Conservation (phyloP, 2,888 invertebrate species). For the Ophion ellenae region DNA sequence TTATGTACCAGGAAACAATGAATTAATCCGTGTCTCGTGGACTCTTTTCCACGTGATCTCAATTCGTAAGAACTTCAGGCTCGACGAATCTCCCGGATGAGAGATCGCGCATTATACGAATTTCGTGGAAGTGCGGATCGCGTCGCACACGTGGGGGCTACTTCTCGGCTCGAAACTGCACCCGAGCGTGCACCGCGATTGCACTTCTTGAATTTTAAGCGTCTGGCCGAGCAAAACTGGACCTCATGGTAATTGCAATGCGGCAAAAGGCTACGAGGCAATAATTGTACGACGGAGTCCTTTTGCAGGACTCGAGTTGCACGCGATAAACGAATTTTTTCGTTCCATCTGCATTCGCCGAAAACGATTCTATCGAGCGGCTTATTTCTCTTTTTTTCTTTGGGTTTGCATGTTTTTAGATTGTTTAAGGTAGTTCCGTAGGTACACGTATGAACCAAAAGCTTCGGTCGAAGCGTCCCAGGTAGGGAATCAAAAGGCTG, state of each 20-base stretch:
- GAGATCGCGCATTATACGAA: constrained; percentile 43
- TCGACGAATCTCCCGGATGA: constrained; percentile 7
- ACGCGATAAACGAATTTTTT: neutral
- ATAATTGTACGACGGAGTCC: constrained; percentile 42
- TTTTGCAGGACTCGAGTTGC: constrained; percentile 7
- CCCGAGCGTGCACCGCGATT: constrained; percentile 23
- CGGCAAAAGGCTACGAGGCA: constrained; percentile 18
- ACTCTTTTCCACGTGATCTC: constrained; percentile 29
- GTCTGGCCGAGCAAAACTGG: constrained; percentile 40
- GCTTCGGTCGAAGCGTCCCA: no score
- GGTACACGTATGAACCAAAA: no score
- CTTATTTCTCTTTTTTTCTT: neutral
- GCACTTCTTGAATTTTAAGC: constrained; percentile 66
- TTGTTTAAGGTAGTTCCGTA: no score
- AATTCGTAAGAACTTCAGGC: constrained; percentile 33
- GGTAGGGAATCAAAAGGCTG: no score
- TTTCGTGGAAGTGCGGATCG: constrained; percentile 52
- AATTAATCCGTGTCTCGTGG: constrained; percentile 12
- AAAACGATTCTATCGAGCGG: constrained; percentile 9
- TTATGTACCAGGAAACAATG: constrained; percentile 31
- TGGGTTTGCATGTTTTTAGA: no score
- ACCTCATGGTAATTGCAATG: constrained; percentile 58
- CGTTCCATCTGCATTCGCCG: neutral
- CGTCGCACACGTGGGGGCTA: constrained; percentile 7
- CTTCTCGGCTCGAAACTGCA: neutral